Base-by-base conservation (phyloP, 1,140 invertebrate genomes). In the Trichonephila clavata region DNA sequence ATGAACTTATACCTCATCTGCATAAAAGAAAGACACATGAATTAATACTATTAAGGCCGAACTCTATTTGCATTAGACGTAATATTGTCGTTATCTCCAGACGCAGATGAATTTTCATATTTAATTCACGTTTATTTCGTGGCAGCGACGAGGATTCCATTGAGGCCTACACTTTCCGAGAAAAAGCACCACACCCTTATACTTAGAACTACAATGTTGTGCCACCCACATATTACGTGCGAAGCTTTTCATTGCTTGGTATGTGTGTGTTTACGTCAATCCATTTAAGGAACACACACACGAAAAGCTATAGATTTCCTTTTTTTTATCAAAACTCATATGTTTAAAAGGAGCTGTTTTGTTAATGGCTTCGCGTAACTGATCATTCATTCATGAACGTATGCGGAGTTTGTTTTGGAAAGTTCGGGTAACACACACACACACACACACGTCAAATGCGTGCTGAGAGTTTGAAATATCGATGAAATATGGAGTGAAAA, bases 101-200 rank as follows among this genome's bases (percentile, higher is more conserved):
- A 7, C 71, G 7, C 27, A 13, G 10, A 77, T 18, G 71, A 39
- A 77, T 32, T 77, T 77, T 77, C 71, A 77, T 77, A 77, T 77
- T 77, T 77, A 77, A 77, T 77, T 77, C 71, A 77, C 71, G 71
- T 77, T 32, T 32, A 16, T 27, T 27, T 77, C 27, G 27, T 77
- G 32, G 32, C 27, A 18, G 71, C 14, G 32, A 39, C 2, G 32
- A 77, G 32, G 71, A 77, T 24, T 50, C 71, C 71, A 77, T 39
- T 77, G 32, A 32, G 18, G 32, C 71, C 71, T 27, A 77, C 71
- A 27, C 71, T 32, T 77, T 77, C 71, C 18, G 71, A 8, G 71
- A 77, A 77, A 39, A 16, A 18, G 71, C 71, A 77, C 71, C 71
- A 77, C 71, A 77, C 71, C 71, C 71, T 77, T 77, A 2, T 3